Base-by-base conservation (phyloP, 2,888 invertebrate genomes). In the Muscina levida region DNA sequence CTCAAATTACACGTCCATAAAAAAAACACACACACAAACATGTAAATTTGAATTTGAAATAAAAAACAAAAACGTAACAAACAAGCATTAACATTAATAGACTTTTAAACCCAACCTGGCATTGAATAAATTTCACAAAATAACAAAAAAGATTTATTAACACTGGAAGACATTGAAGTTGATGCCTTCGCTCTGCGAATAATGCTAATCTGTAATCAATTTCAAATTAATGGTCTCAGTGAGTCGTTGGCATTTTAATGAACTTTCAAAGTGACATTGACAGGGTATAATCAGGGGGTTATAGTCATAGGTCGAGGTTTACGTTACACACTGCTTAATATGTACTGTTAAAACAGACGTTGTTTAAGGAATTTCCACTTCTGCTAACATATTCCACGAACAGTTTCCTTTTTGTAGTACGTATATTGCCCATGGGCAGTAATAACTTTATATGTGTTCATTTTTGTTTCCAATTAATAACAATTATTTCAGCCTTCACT, bases 101-200 rank as follows among this genome's bases (percentile, higher is more conserved):
- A 59, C 19, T 42, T 62, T 62, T 39, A 8, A 13, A 42, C n/a
- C 15, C 8, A 11, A 22, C 22, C 51, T 42, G 17, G 53, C 48
- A 72, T 10, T 57, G 17, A 70, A 62, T 62, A 39, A 62, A 42
- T 62, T 42, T 57, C 15, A 15, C 15, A 31, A 44, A n/a, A n/a
- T 57, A 4, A 15, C 15, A 31, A 44, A n/a, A n/a, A 11, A 44
- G 44, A n/a, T 44, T 44, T 44, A 13, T 10, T 44, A 44, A 44
- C 8, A 3, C 3, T 8, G 3, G 44, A 2, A 2, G 17, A 24
- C 17, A 2, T 53, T 24, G 22, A 31, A 31, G 8, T 31, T 5
- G 31, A 31, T 31, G 31, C 4, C 31, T n/a, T n/a, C n/a, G n/a
- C n/a, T n/a, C n/a, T n/a, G n/a, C n/a, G n/a, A n/a, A n/a, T n/a